A percentile compares a stretch with the other conserved stretches of the same genome.
Conservation (phyloP, 2,113 vertebrate genomes). For the Synodontis membranacea region DNA sequence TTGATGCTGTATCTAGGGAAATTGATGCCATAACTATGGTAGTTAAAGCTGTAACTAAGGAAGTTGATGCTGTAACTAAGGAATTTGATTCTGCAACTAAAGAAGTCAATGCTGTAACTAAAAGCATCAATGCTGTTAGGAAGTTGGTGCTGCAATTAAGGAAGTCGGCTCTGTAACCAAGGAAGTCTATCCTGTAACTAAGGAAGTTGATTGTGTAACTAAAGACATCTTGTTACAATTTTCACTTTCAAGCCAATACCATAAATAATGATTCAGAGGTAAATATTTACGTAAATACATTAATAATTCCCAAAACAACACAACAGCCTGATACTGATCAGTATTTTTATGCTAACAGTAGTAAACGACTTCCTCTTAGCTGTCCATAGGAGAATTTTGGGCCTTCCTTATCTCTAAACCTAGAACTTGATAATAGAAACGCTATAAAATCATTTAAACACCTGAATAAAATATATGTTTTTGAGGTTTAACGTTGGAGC, state of each 20-base stretch:
- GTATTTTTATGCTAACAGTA: not conserved
- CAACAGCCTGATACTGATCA: not conserved
- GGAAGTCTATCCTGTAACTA: not conserved
- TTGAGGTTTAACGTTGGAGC: slow-evolving; percentile 15
- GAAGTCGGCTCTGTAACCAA: not conserved
- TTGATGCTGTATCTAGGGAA: not conserved
- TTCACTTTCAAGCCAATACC: not conserved
- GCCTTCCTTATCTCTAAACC: not conserved
- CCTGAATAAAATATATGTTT: slow-evolving; percentile 23
- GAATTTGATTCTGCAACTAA: not conserved
- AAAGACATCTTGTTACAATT: not conserved
- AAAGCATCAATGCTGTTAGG: too few species aligned
- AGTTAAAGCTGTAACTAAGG: not conserved
- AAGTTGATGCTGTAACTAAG: not conserved
- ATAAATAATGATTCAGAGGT: not conserved
- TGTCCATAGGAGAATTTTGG: not conserved
- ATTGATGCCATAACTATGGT: not conserved
- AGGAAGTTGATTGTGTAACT: not conserved
- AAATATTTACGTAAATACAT: not conserved
- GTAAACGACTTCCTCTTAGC: too few species aligned
- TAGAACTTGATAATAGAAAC: not conserved
- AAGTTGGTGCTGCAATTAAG: not conserved
- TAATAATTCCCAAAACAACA: not conserved
- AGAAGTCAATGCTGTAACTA: not conserved
- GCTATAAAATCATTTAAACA: not conserved